Evolutionary conservation across 2,888 invertebrate genomes (phyloP).

Genomic region (Pheosia tremula): DNA sequence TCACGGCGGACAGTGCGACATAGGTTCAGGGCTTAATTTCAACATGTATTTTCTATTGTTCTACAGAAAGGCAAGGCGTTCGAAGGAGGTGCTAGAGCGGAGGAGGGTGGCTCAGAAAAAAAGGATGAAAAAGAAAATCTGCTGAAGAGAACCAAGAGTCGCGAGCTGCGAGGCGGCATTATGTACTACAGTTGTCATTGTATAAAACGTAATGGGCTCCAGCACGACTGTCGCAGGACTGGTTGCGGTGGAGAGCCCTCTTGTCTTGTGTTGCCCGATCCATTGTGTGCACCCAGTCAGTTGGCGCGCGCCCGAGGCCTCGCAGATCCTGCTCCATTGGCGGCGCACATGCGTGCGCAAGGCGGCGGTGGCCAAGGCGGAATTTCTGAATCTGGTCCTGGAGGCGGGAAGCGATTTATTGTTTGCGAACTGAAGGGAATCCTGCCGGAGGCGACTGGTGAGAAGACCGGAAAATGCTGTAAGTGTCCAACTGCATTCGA

Average conservation of each 20-base stretch:
- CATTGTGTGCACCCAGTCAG: conserved; percentile 82
- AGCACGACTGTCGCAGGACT: conserved; percentile 83
- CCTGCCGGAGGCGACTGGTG: conserved; percentile 51
- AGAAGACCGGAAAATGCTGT: conserved; percentile 67
- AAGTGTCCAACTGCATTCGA: conserved; percentile 55
- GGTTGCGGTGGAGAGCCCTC: conserved; percentile 81
- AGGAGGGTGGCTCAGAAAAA: conserved; percentile 69
- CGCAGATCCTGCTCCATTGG: conserved; percentile 66
- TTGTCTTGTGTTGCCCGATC: conserved; percentile 82
- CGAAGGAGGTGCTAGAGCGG: conserved; percentile 51
- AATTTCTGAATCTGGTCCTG: conserved; percentile 40
- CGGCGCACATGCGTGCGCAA: conserved; percentile 56
- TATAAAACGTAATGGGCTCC: conserved; percentile 84
- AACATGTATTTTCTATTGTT: conserved; percentile 24
- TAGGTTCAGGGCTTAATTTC: conserved; percentile 14
- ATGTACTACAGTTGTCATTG: conserved; percentile 85
- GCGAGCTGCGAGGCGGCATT: conserved; percentile 82
- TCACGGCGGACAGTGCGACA: conserved; percentile 63
- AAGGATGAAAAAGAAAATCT: conserved; percentile 73
- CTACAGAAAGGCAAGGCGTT: conserved; percentile 62
- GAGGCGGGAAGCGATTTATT: conserved; percentile 70
- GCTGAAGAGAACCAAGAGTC: conserved; percentile 76
- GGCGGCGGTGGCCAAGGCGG: conserved; percentile 47
- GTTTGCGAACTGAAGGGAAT: conserved; percentile 77
- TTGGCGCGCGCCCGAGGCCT: conserved; percentile 75